Evolutionary conservation across 92 coral and sea anemone species (phyloP).

Genomic region (Zoanthus sansibaricus): DNA sequence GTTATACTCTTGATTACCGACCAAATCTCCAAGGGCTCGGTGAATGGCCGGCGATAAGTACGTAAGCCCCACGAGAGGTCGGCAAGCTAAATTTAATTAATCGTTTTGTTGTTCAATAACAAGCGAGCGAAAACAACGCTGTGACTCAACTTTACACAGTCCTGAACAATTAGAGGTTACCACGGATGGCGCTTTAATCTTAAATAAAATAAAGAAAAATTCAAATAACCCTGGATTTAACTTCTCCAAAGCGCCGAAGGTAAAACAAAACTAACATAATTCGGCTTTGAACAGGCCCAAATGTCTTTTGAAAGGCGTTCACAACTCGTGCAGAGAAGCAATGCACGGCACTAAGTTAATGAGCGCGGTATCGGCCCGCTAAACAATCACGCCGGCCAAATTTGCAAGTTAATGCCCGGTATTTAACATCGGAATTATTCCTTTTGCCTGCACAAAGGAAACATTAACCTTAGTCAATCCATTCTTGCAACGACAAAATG

Average conservation of each 20-base stretch:
- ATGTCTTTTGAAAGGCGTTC: constrained; percentile 46
- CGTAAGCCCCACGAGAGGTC: constrained; percentile 50
- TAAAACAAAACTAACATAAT: constrained; percentile 6
- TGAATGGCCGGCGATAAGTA: constrained; percentile 46
- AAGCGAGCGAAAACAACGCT: constrained; percentile 53
- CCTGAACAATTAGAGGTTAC: constrained; percentile 32
- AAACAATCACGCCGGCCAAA: constrained; percentile 43
- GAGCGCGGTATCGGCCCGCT: constrained; percentile 48
- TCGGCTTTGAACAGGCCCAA: constrained; percentile 42
- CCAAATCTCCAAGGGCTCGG: constrained; percentile 43
- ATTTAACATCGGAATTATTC: constrained; percentile 40
- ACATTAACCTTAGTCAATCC: constrained; percentile 39
- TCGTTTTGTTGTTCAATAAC: constrained; percentile 45
- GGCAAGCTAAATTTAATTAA: constrained; percentile 48
- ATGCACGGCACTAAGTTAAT: constrained; percentile 36
- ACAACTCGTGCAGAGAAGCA: constrained; percentile 39
- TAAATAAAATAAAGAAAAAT: constrained; percentile 20
- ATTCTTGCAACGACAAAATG: constrained; percentile 25
- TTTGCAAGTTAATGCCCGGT: constrained; percentile 48
- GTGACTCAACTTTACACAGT: constrained; percentile 41
- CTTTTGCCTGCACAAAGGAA: constrained; percentile 11
- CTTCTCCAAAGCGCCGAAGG: constrained; percentile 26
- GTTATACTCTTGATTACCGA: constrained; percentile 34
- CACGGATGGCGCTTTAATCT: constrained; percentile 59
- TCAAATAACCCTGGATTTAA: constrained; percentile 36